Evolutionary conservation across 37 sponge, comb jelly and placozoan genomes (phyloP), one percentile per base, ranked within the genome.

Genomic region (Petrosia ficiformis): DNA sequence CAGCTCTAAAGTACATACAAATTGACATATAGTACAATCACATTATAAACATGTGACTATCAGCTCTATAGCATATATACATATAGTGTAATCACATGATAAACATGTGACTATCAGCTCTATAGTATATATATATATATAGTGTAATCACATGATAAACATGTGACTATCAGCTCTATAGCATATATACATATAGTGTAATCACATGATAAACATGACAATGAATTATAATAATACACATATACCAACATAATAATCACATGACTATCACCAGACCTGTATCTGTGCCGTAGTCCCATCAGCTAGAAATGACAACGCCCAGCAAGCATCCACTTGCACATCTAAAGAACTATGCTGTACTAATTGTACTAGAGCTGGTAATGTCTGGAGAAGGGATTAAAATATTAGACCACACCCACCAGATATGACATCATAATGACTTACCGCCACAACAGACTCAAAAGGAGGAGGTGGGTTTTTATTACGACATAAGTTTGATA

Each of bases 401-500:
- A 22, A 5, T 29, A 26, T 6, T 8, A 26, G 63, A 26, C 28
- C 22, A 61, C 28, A 61, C 22, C 28, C 28, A n/a, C 63, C 11
- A 61, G n/a, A 8, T 22, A 61, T 29, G n/a, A 24, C 63, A n/a
- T 29, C 63, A 19, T 48, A 48, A 16, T 61, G n/a, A 59, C 80
- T 67, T 39, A 94, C 95, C 77, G 60, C 59, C 30, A 78, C 75
- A 25, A 96, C 89, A 56, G 86, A 76, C 32, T 90, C 84, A 76
- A 96, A 90, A 0, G 95, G 89, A 30, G 97, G 97, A 24, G 97
- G 88, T 14, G 97, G 97, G 67, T 96, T 84, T 67, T 92, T 96
- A 71, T 93, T 89, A 37, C 97, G 88, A 76, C 97, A 96, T 75
- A 96, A 72, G 65, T 93, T 96, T 2, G 92, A 93, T 16, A 96